A percentile compares a stretch with the other conserved stretches of the same genome.
phyloP scores from a whole-genome alignment of 2,797 vertebrate genomes.

The Anguilla anguilla region DNA sequence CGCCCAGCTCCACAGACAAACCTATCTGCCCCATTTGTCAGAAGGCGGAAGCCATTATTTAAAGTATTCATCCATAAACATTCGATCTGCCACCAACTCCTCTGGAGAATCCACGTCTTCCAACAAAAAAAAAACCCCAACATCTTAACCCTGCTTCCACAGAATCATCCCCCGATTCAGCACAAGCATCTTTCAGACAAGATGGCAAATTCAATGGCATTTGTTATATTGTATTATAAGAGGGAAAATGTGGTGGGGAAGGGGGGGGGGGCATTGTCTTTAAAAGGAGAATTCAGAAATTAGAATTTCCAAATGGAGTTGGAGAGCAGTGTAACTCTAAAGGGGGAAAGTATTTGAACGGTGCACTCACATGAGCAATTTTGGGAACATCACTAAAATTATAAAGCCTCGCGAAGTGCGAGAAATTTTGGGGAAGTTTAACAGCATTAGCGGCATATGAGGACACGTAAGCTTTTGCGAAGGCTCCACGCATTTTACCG shows the following conservation, averaged over 20 bases:
- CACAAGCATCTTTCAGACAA: background rate
- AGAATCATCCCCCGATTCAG: background rate
- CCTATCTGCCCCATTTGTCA: background rate
- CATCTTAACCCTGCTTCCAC: background rate
- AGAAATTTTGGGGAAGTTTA: background rate
- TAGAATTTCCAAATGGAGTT: background rate
- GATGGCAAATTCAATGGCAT: background rate
- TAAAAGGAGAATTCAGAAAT: background rate
- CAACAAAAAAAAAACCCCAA: background rate
- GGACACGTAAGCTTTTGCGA: background rate
- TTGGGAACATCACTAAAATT: conserved; percentile 36
- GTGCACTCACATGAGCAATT: conserved; percentile 50
- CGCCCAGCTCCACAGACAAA: background rate
- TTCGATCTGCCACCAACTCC: background rate
- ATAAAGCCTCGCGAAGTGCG: background rate
- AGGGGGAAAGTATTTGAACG: conserved; percentile 42
- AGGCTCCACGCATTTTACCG: too few relatives aligned
- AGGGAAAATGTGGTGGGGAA: background rate
- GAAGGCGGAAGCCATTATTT: background rate
- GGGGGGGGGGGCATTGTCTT: background rate
- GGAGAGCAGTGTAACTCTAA: background rate
- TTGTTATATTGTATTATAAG: background rate
- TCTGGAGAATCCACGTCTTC: background rate
- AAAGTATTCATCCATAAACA: background rate
- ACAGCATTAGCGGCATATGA: background rate